Percentiles rank a stretch among this genome's conserved stretches.
These are phyloP conservation scores for Seladonia tumulorum DNA, from an alignment of 2,888 invertebrate species.

Conservation along the genomic window DNA sequence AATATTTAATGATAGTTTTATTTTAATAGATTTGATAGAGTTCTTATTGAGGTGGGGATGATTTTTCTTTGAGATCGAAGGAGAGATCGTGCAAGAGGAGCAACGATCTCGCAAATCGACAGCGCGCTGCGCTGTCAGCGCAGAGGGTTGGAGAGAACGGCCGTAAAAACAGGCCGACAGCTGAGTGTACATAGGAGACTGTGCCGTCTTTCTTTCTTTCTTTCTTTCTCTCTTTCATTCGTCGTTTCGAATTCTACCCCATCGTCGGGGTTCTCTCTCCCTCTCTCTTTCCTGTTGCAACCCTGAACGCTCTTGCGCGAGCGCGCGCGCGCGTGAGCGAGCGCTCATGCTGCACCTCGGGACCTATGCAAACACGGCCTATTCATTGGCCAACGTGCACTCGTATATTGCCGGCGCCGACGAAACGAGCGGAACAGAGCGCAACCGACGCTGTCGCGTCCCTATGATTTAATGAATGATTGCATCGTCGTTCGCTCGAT, in stretches of 20 bases:
- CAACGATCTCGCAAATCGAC: conserved; percentile 29
- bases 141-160: conserved; percentile 47
- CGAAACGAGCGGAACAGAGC: conserved; percentile 54
- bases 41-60: not conserved
- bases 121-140: conserved; percentile 17
- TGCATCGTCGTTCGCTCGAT: conserved; percentile 31
- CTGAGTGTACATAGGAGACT: conserved; percentile 82
- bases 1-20: too few relatives aligned
- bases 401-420: conserved; percentile 63
- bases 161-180: conserved; percentile 81
- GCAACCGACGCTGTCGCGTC: conserved; percentile 47
- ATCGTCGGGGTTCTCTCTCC: conserved; percentile 36
- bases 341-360: conserved; percentile 58
- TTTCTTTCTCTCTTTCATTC: conserved; percentile 27
- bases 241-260: conserved; percentile 55
- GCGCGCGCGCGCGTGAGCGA: conserved; percentile 1
- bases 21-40: not conserved
- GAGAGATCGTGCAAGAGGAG: not conserved
- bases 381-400: conserved; percentile 78
- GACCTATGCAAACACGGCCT: conserved; percentile 74
- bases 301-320: conserved; percentile 53
- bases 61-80: not conserved
- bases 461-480: conserved; percentile 57
- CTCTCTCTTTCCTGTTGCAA: conserved; percentile 43
- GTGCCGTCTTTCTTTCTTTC: conserved; percentile 49